Evolutionary conservation across 2,888 invertebrate genomes (phyloP).

Genomic region (Aplocera efformata): DNA sequence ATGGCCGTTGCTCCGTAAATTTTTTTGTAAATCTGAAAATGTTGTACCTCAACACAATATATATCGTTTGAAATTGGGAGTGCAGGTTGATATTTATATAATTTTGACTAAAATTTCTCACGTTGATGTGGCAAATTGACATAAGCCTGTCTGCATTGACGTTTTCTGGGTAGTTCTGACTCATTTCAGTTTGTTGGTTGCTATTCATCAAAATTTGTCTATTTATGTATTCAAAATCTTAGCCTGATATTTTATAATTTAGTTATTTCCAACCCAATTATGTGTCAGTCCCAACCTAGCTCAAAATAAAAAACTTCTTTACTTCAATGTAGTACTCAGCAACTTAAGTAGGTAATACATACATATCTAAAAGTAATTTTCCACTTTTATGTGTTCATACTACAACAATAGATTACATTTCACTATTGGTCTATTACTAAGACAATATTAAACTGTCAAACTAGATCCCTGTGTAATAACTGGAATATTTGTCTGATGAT

Average conservation of each 20-base stretch:
- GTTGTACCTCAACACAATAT: not conserved
- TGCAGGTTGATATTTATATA: not conserved
- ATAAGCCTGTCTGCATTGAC: constrained; percentile 65
- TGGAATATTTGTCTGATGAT: constrained; percentile 2
- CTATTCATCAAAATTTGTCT: constrained; percentile 1
- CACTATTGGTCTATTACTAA: no score
- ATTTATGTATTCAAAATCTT: no score
- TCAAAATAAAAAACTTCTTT: no score
- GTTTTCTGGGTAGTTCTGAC: constrained; percentile 55
- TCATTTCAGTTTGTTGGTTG: constrained; percentile 51
- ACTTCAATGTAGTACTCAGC: no score
- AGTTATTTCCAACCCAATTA: no score
- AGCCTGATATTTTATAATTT: no score
- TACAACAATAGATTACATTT: no score
- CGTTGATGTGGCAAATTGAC: constrained; percentile 77
- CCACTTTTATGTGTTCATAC: no score
- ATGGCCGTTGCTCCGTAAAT: constrained; percentile 70
- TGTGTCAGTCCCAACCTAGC: no score
- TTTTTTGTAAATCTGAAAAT: constrained; percentile 29
- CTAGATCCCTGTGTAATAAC: constrained; percentile 18
- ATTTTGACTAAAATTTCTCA: constrained; percentile 32
- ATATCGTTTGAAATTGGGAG: not conserved
- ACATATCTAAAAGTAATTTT: no score
- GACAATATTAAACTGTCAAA: no score
- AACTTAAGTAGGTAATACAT: no score